Evolutionary conservation across 2,797 vertebrate genomes (phyloP).

Genomic region (Amphiprion clarkii): DNA sequence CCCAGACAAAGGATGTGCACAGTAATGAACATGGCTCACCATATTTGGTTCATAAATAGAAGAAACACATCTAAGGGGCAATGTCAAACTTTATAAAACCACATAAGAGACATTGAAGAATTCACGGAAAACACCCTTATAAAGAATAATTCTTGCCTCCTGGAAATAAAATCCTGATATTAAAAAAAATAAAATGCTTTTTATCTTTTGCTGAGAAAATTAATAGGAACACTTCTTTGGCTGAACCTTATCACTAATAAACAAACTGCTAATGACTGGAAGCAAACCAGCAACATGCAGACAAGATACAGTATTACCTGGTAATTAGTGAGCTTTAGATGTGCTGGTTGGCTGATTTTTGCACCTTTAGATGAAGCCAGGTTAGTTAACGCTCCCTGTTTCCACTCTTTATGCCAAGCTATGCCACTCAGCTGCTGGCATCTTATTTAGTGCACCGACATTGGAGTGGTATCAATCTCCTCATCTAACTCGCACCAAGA

Average conservation of each 20-base stretch:
- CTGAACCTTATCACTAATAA: neutral
- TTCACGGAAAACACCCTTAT: no score
- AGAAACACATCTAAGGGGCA: neutral
- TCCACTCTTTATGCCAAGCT: constrained; percentile 7
- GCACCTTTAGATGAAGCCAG: neutral
- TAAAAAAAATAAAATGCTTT: neutral
- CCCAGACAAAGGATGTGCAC: neutral
- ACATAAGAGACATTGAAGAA: no score
- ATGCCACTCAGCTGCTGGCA: neutral
- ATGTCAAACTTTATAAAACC: no score
- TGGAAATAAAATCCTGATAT: neutral
- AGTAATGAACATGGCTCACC: neutral
- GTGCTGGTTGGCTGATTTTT: neutral
- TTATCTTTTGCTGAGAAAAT: constrained; percentile 3
- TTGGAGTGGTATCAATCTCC: neutral
- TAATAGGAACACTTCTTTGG: neutral
- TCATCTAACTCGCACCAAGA: neutral
- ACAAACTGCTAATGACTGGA: neutral
- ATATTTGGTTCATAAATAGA: neutral
- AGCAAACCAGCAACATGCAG: neutral
- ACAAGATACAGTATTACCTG: neutral
- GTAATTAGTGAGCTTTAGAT: constrained; percentile 5
- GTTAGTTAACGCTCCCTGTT: neutral
- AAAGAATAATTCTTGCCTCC: no score
- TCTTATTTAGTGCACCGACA: neutral